Evolutionary conservation across 2,797 vertebrate genomes (phyloP).

Genomic region (Anabas testudineus): DNA sequence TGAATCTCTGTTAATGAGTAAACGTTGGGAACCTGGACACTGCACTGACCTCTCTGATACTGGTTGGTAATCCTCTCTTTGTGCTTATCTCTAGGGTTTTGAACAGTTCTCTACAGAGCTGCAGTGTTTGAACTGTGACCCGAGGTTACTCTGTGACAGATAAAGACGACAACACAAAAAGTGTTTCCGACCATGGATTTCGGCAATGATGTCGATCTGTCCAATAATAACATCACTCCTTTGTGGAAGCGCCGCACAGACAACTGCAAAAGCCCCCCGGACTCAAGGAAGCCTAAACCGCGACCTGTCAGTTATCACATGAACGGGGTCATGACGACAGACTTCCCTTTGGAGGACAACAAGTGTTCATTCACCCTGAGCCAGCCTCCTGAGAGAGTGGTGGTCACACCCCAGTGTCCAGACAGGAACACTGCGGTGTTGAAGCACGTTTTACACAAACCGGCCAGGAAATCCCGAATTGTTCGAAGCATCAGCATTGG

Average conservation of each 20-base stretch:
- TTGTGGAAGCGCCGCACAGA: constrained; percentile 85
- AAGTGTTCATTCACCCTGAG: constrained; percentile 71
- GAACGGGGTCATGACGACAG: constrained; percentile 85
- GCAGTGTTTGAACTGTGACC: constrained; percentile 57
- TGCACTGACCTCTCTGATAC: constrained; percentile 29
- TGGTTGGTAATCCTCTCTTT: constrained; percentile 44
- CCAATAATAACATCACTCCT: constrained; percentile 86
- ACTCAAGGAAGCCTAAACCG: constrained; percentile 65
- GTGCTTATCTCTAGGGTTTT: constrained; percentile 57
- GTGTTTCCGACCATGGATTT: constrained; percentile 75
- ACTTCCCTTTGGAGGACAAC: constrained; percentile 87
- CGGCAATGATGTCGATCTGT: constrained; percentile 87
- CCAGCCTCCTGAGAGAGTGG: constrained; percentile 74
- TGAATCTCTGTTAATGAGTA: constrained; percentile 72
- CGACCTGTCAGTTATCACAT: constrained; percentile 90
- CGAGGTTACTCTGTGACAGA: constrained; percentile 24
- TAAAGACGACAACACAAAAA: constrained; percentile 28
- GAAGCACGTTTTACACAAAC: constrained; percentile 82
- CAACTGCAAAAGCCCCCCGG: constrained; percentile 64
- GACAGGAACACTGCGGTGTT: constrained; percentile 56
- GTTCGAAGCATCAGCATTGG: constrained; percentile 79
- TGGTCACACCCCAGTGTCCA: constrained; percentile 56
- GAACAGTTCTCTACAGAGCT: constrained; percentile 41
- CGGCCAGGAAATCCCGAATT: constrained; percentile 79
- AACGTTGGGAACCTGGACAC: constrained; percentile 58